Evolutionary conservation across 2,113 vertebrate species (phyloP), one percentile per base, ranked within the genome.

Genomic region (Silurus meridionalis): DNA sequence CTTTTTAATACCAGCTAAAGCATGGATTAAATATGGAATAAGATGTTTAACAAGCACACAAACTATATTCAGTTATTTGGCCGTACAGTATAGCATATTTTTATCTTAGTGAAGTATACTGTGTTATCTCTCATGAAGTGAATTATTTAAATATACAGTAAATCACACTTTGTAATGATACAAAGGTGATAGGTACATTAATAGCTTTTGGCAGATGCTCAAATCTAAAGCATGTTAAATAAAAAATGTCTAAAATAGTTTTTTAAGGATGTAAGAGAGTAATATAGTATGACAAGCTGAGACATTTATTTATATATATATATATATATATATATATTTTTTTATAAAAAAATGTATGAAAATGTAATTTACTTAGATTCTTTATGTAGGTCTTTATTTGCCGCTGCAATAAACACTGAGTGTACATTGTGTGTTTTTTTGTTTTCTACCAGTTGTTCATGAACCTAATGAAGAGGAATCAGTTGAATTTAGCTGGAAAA

Each of bases 401-500:
- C 28, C 77, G 60, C 52, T 74, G 28, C 81, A 63, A 8, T 74
- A 60, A 50, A 60, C 8, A 3, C 19, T 23, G 84, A 52, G 85
- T 61, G 91, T 28, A 89, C 46, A 2, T 19, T 66, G 60, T 67
- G 6, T 85, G 8, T 3, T 57, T 46, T 60, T 60, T 1, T 48
- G 37, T 82, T 90, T 52, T 91, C 74, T 75, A 23, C 28, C 86
- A 99, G 98, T 99, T 89, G 95, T 96, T 67, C 98, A 99, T 0
- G 93, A 97, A 55, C 94, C 96, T 0, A 90, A 61, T 3, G 94
- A 96, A 80, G 97, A 98, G 0, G 95, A 96, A 4, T 90, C 52
- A 0, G 97, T 99, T 2, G 96, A 98, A 85, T 99, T 99, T 93
- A 96, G 83, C 87, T 99, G 98, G 98, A 99, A 98, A 90, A 96